A percentile compares a stretch with the other conserved stretches of the same genome.
phyloP scores from a whole-genome alignment of 2,113 vertebrate species.

The Irena cyanogastra region DNA sequence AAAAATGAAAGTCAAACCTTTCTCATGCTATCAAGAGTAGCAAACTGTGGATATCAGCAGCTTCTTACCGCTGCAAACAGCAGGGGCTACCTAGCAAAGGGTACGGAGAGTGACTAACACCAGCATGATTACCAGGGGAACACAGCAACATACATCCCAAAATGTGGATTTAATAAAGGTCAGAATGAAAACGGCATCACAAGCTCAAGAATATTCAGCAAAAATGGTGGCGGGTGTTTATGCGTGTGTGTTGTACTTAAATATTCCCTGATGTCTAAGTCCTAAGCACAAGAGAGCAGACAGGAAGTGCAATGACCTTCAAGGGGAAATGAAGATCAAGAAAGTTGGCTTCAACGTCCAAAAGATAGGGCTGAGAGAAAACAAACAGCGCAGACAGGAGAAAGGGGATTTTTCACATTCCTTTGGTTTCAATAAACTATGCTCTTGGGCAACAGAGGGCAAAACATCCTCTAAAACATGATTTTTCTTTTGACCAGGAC shows the following conservation, averaged over 20 bases:
- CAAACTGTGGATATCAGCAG: background rate
- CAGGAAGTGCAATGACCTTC: background rate
- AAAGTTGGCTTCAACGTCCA: background rate
- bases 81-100: background rate
- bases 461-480: background rate
- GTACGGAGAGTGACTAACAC: background rate
- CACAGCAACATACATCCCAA: background rate
- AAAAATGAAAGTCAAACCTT: conserved; percentile 1
- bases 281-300: background rate
- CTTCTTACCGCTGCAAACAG: background rate
- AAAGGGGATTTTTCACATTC: conserved; percentile 41
- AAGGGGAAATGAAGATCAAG: conserved; percentile 5
- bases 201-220: background rate
- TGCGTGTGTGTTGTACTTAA: background rate
- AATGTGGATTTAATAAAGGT: background rate
- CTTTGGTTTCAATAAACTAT: conserved; percentile 41
- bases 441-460: background rate
- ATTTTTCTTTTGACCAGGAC: background rate
- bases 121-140: background rate
- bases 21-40: background rate
- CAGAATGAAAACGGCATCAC: background rate
- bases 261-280: conserved; percentile 9
- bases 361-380: conserved; percentile 16
- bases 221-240: accelerated
- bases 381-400: background rate